These are phyloP conservation scores for Amiota communis DNA, from an alignment of 2,888 invertebrate species.

Conservation along the genomic window DNA sequence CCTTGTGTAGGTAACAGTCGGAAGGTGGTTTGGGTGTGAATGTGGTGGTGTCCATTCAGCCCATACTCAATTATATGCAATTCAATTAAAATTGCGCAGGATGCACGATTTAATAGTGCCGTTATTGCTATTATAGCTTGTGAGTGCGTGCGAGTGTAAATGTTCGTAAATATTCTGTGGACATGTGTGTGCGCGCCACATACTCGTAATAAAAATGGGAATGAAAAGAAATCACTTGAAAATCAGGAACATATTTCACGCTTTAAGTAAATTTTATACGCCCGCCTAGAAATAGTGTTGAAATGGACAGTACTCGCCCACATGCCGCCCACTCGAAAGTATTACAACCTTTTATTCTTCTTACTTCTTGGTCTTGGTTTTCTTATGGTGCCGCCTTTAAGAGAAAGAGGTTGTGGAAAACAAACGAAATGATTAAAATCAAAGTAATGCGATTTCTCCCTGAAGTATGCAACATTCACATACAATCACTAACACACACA, in stretches of 20 bases:
- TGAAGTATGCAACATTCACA: constrained; percentile 19
- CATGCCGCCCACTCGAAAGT: neutral
- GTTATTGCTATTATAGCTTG: neutral
- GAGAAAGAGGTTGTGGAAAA: neutral
- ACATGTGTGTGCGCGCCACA: neutral
- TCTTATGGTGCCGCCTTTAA: constrained; percentile 16
- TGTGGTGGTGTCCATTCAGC: neutral
- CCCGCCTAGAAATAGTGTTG: constrained; percentile 12
- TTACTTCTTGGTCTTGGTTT: neutral
- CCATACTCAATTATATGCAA: neutral
- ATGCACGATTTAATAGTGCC: neutral
- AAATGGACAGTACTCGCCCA: neutral
- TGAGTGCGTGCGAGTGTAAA: neutral
- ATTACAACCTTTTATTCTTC: neutral
- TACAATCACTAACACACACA: neutral
- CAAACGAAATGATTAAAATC: constrained; percentile 26
- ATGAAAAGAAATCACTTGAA: neutral
- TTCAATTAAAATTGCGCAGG: constrained; percentile 29
- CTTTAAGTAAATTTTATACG: constrained; percentile 27
- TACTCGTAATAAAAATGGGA: neutral
- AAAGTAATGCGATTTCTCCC: constrained; percentile 21
- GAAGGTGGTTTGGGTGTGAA: neutral
- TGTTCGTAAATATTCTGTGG: constrained; percentile 25
- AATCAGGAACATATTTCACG: neutral
- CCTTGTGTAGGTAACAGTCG: neutral